Conservation (phyloP, 2,888 invertebrate genomes). For the Amphipyra tragopoginis region DNA sequence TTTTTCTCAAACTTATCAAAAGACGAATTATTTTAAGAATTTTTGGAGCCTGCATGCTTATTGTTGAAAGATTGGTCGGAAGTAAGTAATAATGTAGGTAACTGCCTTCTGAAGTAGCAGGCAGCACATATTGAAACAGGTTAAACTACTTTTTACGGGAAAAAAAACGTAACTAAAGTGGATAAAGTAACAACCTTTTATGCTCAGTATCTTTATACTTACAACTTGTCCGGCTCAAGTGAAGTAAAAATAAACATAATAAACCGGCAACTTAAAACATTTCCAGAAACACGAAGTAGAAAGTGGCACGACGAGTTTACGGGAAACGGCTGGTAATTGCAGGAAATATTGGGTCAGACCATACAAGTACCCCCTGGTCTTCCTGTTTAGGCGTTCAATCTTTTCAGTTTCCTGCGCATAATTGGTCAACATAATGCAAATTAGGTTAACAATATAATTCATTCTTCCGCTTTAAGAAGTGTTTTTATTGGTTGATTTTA, state of each 20-base stretch:
- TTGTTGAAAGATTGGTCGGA: background rate
- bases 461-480: conserved; percentile 35
- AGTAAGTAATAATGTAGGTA: conserved; percentile 24
- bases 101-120: conserved; percentile 14
- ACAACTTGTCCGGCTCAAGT: conserved; percentile 27
- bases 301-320: conserved; percentile 70
- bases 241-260: conserved; percentile 29
- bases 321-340: conserved; percentile 70
- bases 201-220: conserved; percentile 19
- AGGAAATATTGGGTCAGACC: conserved; percentile 67
- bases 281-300: conserved; percentile 66
- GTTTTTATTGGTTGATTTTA: conserved; percentile 25
- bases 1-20: no score
- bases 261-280: conserved; percentile 52
- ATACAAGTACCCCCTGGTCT: conserved; percentile 52
- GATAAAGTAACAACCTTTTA: conserved; percentile 32
- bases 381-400: conserved; percentile 53
- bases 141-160: conserved; percentile 10
- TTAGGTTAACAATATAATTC: conserved; percentile 45
- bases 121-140: conserved; percentile 27
- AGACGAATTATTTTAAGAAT: background rate
- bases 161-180: conserved; percentile 25
- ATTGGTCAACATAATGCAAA: conserved; percentile 51
- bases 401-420: conserved; percentile 51
- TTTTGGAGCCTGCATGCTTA: background rate